These are phyloP conservation scores for Zingel zingel DNA, from an alignment of 2,113 vertebrate genomes.

Conservation along the genomic window DNA sequence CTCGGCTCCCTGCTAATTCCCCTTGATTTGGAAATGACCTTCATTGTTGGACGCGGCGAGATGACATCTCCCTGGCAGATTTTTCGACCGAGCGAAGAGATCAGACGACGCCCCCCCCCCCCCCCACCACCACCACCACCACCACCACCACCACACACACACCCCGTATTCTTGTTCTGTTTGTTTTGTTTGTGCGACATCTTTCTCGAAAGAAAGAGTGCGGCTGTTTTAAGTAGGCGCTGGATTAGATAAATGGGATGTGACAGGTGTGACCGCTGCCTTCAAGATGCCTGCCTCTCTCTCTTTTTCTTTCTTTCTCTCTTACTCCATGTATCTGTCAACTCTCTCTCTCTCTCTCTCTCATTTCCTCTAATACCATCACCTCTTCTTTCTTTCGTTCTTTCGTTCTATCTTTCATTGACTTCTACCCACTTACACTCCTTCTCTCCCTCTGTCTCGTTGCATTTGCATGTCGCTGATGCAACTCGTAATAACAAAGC, in stretches of 20 bases:
- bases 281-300: constrained; percentile 84
- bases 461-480: constrained; percentile 63
- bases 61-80: constrained; percentile 77
- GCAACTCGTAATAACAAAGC: constrained; percentile 70
- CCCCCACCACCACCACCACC: too few relatives aligned
- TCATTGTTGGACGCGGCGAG: constrained; percentile 75
- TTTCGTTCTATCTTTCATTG: constrained; percentile 38
- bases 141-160: too few relatives aligned
- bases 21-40: constrained; percentile 79
- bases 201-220: constrained; percentile 80
- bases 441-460: constrained; percentile 32
- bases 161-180: constrained; percentile 72
- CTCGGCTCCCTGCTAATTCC: constrained; percentile 70
- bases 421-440: constrained; percentile 57
- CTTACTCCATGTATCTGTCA: constrained; percentile 51
- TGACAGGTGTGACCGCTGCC: constrained; percentile 88
- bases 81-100: constrained; percentile 49
- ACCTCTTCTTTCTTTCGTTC: constrained; percentile 21
- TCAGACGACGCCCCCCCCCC: constrained; percentile 42
- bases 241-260: constrained; percentile 89
- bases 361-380: constrained; percentile 69
- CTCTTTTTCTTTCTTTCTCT: constrained; percentile 55
- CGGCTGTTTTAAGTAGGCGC: constrained; percentile 85
- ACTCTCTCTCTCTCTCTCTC: constrained; percentile 64
- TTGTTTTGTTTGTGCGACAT: constrained; percentile 83